A percentile compares a stretch with the other conserved stretches of the same genome.
Evolutionary conservation across 2,113 vertebrate species (phyloP).

Genomic region (Heliornis fulica): DNA sequence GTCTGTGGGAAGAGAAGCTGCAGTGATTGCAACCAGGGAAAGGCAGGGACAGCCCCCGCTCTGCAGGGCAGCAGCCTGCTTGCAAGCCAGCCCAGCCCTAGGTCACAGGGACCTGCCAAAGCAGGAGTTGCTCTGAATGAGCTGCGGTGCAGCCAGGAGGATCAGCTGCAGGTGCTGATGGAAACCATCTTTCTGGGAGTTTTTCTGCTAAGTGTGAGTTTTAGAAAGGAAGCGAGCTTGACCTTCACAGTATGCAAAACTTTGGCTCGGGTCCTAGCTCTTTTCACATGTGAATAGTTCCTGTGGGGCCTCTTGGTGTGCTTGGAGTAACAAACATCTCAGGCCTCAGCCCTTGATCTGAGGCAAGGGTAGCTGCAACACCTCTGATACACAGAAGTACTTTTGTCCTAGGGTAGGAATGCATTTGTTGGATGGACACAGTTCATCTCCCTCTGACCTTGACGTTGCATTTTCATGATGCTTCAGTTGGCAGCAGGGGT

Average conservation of each 20-base stretch:
- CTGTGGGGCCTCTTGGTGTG: constrained; percentile 55
- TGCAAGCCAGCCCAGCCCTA: accelerated
- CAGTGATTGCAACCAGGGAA: not conserved
- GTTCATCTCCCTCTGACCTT: not conserved
- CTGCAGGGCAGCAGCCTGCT: not conserved
- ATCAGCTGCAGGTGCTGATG: not conserved
- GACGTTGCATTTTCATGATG: not conserved
- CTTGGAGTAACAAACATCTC: constrained; percentile 57
- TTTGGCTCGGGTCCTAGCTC: constrained; percentile 54
- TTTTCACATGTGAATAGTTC: constrained; percentile 60
- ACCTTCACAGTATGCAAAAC: constrained; percentile 45
- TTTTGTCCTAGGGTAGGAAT: not conserved
- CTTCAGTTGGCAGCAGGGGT: not conserved
- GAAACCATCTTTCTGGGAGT: not conserved
- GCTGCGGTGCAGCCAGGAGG: not conserved
- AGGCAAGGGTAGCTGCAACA: not conserved
- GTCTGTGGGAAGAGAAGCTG: not conserved
- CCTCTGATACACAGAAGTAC: not conserved
- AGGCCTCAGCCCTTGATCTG: constrained; percentile 30
- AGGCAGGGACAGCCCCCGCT: not conserved
- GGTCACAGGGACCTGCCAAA: not conserved
- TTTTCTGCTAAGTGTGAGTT: not conserved
- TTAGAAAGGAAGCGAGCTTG: not conserved
- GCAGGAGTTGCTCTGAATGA: not conserved
- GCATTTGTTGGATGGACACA: not conserved